A percentile compares a stretch with the other conserved stretches of the same genome.
These are phyloP conservation scores for Stichodactyla mertensii DNA, from an alignment of 64 coral and sea anemone genomes.

Conservation along the genomic window DNA sequence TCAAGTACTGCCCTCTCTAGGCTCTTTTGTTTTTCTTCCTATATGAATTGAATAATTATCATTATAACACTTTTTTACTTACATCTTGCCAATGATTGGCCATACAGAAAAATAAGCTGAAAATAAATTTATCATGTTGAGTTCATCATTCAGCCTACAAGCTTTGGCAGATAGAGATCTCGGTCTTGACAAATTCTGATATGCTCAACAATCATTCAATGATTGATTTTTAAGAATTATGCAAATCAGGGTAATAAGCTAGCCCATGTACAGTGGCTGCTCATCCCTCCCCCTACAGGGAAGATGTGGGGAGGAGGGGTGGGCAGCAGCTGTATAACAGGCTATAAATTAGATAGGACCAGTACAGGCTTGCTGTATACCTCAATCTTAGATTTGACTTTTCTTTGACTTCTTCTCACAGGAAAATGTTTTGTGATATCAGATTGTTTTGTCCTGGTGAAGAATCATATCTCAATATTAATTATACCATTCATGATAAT, in stretches of 20 bases:
- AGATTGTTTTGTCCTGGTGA: conserved; percentile 54
- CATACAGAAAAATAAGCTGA: not conserved
- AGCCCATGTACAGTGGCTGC: too few species aligned
- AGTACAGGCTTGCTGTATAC: conserved; percentile 10
- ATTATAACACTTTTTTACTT: not conserved
- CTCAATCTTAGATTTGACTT: conserved; percentile 69
- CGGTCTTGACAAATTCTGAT: not conserved
- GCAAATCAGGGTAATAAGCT: too few species aligned
- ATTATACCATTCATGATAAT: not conserved
- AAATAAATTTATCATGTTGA: not conserved
- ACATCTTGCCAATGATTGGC: too few species aligned
- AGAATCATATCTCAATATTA: not conserved
- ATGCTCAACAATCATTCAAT: too few species aligned
- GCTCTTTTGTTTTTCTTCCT: conserved; percentile 63
- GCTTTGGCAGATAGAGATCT: too few species aligned
- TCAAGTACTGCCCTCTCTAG: conserved; percentile 58
- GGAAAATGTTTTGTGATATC: conserved; percentile 56
- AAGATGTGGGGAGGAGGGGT: too few species aligned
- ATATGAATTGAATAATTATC: not conserved
- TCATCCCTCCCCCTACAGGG: too few species aligned
- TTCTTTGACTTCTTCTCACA: conserved; percentile 71
- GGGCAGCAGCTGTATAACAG: too few species aligned
- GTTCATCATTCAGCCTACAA: too few species aligned
- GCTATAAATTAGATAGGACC: too few species aligned
- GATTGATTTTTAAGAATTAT: too few species aligned